Evolutionary conservation across 2,113 vertebrate species (phyloP), one percentile per base, ranked within the genome.

Genomic region (Scatophagus argus): DNA sequence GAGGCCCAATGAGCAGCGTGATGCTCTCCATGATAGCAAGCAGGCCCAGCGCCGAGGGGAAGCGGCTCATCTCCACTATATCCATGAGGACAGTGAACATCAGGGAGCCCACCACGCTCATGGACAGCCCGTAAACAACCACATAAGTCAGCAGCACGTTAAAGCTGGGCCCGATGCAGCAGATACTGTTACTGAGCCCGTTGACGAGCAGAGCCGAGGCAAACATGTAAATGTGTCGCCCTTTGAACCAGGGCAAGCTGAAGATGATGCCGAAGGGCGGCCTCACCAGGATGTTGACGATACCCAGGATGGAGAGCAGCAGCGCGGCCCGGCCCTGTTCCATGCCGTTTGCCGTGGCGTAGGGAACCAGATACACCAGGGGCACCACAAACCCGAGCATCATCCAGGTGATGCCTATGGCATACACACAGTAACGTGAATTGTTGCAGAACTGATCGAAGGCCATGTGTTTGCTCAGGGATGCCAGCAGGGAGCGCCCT

Each of bases 51-150:
- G 98, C 96, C 0, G 96, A 96, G 16, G 96, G 95, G 84, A 99
- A 99, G 74, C 91, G 94, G 8, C 93, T 95, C 96, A 97, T 97
- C 34, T 97, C 96, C 59, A 99, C 96, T 0, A 92, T 91, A 8
- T 98, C 96, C 98, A 99, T 99, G 80, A 99, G 93, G 52, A 98
- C 97, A 25, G 97, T 97, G 90, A 97, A 99, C 77, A 92, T 27
- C 66, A 99, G 94, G 0, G 97, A 95, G 4, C 97, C 97, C 0
- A 96, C 52, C 27, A 96, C 92, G 0, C 97, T 97, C 95, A 97
- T 97, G 85, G 97, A 96, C 39, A 98, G 79, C 13, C 97, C 96
- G 71, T 96, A 96, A 25, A 91, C 77, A 58, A 93, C 0, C 3
- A 96, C 96, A 38, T 96, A 99, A 31, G 77, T 0, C 69, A 98